Conservation (phyloP, 2,888 invertebrate species). For the Cylindroiulus punctatus region DNA sequence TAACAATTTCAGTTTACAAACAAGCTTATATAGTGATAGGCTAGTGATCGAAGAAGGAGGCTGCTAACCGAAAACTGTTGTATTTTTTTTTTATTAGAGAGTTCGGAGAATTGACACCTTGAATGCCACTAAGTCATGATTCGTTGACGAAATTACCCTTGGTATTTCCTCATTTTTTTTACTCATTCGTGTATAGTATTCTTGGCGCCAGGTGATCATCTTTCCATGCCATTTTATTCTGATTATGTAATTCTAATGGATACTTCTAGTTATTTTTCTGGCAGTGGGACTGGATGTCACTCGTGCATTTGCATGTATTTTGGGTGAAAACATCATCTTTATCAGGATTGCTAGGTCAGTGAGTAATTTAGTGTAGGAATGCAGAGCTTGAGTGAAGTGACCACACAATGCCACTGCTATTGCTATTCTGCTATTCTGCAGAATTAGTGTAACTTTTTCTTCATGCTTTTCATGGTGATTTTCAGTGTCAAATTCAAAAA, state of each 20-base stretch:
- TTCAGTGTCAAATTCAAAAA: too few relatives aligned
- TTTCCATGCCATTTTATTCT: not conserved
- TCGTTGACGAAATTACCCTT: not conserved
- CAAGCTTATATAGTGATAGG: not conserved
- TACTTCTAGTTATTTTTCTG: too few relatives aligned
- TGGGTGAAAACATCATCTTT: too few relatives aligned
- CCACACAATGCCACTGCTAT: too few relatives aligned
- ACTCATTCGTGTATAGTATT: not conserved
- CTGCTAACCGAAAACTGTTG: slow-evolving; percentile 1
- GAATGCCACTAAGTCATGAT: slow-evolving; percentile 42
- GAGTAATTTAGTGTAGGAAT: too few relatives aligned
- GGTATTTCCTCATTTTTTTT: not conserved
- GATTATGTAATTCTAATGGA: not conserved
- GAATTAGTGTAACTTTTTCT: too few relatives aligned
- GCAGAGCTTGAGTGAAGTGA: too few relatives aligned
- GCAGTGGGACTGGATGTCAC: too few relatives aligned
- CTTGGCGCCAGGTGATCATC: not conserved
- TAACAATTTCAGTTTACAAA: not conserved
- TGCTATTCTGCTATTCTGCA: too few relatives aligned
- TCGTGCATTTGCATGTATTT: too few relatives aligned
- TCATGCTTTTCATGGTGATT: too few relatives aligned
- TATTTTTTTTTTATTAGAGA: not conserved
- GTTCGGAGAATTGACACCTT: slow-evolving; percentile 29
- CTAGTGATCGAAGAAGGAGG: not conserved
- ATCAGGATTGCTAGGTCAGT: too few relatives aligned